phyloP scores from a whole-genome alignment of 2,888 invertebrate genomes.

The Leptogaster cylindrica region DNA sequence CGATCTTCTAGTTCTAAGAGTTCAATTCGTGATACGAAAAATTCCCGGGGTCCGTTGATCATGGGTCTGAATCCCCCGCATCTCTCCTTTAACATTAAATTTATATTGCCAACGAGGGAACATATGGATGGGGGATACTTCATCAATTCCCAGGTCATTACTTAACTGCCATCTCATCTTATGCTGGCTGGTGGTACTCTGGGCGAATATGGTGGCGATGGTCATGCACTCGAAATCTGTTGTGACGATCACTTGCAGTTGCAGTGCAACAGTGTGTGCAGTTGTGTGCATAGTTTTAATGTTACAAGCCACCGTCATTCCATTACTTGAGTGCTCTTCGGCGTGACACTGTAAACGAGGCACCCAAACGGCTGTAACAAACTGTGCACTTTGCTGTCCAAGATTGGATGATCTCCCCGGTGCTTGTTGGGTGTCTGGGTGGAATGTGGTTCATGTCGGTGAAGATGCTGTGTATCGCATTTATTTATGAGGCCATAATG shows the following conservation, averaged over 20 bases:
- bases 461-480: conserved; percentile 9
- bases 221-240: background rate
- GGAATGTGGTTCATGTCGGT: conserved; percentile 17
- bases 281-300: too few relatives aligned
- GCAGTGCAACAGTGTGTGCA: too few relatives aligned
- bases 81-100: conserved; percentile 4
- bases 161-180: conserved; percentile 22
- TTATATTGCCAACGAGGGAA: too few relatives aligned
- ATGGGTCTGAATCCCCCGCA: background rate
- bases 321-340: background rate
- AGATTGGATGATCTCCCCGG: background rate
- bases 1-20: conserved; percentile 35
- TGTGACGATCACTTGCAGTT: background rate
- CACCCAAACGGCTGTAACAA: background rate
- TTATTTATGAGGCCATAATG: conserved; percentile 35
- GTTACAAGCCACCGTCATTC: background rate
- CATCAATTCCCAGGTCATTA: conserved; percentile 38
- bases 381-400: background rate
- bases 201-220: background rate
- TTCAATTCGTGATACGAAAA: conserved; percentile 19
- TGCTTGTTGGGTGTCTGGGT: background rate
- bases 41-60: background rate
- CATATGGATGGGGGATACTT: conserved; percentile 24
- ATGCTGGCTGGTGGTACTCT: conserved; percentile 7
- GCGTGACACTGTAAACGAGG: conserved; percentile 30